Evolutionary conservation across 2,113 vertebrate genomes (phyloP).

Genomic region (Telmatochromis sp.): DNA sequence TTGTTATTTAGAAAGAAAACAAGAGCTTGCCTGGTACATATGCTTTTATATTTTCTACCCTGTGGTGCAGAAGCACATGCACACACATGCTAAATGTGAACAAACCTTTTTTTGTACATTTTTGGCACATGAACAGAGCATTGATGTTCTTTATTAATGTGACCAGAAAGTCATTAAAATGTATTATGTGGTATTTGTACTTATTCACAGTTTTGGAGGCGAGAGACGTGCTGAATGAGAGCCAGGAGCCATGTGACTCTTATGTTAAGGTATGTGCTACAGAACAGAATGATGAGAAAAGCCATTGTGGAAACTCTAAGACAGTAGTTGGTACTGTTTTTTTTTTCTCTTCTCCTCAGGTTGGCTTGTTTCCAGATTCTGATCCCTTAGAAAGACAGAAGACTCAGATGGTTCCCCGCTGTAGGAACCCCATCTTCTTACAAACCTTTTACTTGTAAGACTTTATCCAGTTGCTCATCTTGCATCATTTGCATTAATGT

Average conservation of each 20-base stretch:
- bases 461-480: background rate
- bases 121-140: background rate
- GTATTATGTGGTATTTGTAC: background rate
- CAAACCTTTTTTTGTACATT: background rate
- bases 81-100: background rate
- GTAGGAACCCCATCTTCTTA: slow-evolving; percentile 62
- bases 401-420: slow-evolving; percentile 57
- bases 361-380: slow-evolving; percentile 59
- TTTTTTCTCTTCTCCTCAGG: slow-evolving; percentile 19
- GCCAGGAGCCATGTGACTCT: slow-evolving; percentile 61
- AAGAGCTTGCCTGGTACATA: background rate
- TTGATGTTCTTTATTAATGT: background rate
- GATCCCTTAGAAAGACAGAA: slow-evolving; percentile 46
- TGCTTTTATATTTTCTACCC: background rate
- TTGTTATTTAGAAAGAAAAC: background rate
- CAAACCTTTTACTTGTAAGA: slow-evolving; percentile 67
- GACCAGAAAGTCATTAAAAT: background rate
- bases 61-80: background rate
- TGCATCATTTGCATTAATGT: background rate
- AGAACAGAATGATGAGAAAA: background rate
- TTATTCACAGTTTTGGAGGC: slow-evolving; percentile 78
- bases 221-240: slow-evolving; percentile 62
- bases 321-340: background rate
- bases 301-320: background rate
- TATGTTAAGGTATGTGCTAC: slow-evolving; percentile 76